Evolutionary conservation across 2,888 invertebrate genomes (phyloP).

Genomic region (Lymantria dispar): DNA sequence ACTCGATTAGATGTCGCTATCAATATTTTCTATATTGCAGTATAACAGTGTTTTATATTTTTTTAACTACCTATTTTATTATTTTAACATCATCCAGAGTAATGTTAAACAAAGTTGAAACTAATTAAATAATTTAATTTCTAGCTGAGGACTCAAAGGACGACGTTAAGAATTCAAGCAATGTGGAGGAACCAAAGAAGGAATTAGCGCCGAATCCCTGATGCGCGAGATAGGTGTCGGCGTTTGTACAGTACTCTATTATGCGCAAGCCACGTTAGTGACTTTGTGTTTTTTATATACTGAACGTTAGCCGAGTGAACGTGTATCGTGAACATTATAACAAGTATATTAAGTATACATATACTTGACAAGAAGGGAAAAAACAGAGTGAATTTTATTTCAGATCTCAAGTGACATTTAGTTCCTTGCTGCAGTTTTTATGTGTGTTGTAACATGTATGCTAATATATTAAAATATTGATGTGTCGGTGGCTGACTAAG

Average conservation of each 20-base stretch:
- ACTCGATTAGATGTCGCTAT: too few relatives aligned
- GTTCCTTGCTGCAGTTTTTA: conserved; percentile 12
- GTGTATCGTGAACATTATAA: not conserved
- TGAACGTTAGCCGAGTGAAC: conserved; percentile 5
- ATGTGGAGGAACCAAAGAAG: conserved; percentile 86
- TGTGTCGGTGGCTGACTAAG: too few relatives aligned
- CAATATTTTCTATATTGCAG: too few relatives aligned
- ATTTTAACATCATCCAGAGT: too few relatives aligned
- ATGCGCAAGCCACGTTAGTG: conserved; percentile 19
- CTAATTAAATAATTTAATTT: conserved; percentile 19
- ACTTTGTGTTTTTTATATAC: conserved; percentile 17
- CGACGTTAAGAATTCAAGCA: conserved; percentile 79
- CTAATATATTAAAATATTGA: not conserved
- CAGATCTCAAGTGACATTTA: conserved; percentile 25
- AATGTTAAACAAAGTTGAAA: too few relatives aligned
- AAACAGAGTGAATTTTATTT: not conserved
- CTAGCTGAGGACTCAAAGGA: conserved; percentile 86
- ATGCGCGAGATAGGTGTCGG: conserved; percentile 55
- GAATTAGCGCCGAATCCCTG: conserved; percentile 86
- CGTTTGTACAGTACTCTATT: conserved; percentile 27
- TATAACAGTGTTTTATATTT: too few relatives aligned
- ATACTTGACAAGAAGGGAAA: too few relatives aligned
- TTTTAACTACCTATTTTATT: too few relatives aligned
- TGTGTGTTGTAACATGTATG: not conserved
- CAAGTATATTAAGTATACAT: not conserved